These are phyloP conservation scores for Sebastes cheni DNA, from an alignment of 2,797 vertebrate species.

Conservation along the genomic window DNA sequence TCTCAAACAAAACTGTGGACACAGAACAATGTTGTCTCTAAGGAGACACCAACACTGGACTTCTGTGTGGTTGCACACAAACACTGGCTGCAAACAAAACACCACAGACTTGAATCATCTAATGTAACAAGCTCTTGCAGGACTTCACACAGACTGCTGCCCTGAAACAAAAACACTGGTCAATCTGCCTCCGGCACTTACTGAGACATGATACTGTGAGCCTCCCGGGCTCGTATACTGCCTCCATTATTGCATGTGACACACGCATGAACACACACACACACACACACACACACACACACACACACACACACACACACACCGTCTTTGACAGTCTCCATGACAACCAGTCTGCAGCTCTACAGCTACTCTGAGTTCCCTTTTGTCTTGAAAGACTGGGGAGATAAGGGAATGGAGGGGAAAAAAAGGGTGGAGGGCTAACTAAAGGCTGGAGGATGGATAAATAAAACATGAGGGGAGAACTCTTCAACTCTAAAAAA, in stretches of 20 bases:
- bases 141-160: constrained; percentile 27
- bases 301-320: constrained; percentile 11
- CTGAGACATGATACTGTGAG: constrained; percentile 67
- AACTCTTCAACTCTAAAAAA: constrained; percentile 54
- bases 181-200: constrained; percentile 61
- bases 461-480: constrained; percentile 78
- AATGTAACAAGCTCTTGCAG: constrained; percentile 9
- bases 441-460: constrained; percentile 64
- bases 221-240: constrained; percentile 59
- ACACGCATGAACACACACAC: constrained; percentile 32
- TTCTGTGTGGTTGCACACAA: constrained; percentile 17
- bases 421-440: constrained; percentile 48
- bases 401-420: constrained; percentile 71
- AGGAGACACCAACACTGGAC: constrained; percentile 10
- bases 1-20: constrained; percentile 13
- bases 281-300: background rate
- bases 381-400: constrained; percentile 82
- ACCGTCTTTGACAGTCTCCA: constrained; percentile 83
- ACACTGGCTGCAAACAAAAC: constrained; percentile 16
- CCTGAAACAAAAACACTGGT: constrained; percentile 43
- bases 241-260: constrained; percentile 69
- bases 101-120: constrained; percentile 24
- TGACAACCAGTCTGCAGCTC: constrained; percentile 84
- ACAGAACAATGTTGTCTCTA: background rate
- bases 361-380: constrained; percentile 74